These are phyloP conservation scores for Conus ventricosus DNA, from an alignment of 1,140 invertebrate species.

Conservation along the genomic window DNA sequence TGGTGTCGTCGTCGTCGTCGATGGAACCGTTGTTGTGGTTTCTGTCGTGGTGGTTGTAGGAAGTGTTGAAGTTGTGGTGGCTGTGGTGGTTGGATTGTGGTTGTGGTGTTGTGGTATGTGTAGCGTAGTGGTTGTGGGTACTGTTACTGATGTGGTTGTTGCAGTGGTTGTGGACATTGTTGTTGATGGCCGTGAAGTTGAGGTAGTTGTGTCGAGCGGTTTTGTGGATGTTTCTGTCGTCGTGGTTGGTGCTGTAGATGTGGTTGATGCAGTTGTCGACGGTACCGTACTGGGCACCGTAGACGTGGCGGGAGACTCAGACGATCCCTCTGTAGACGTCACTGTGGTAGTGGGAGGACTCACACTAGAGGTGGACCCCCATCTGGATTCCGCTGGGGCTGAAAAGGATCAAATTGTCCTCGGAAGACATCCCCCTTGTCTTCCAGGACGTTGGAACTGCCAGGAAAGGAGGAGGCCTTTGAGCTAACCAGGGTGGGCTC, in stretches of 20 bases:
- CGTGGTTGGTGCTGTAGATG: not conserved
- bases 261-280: not conserved
- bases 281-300: not conserved
- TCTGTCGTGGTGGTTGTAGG: not conserved
- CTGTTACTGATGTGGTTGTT: not conserved
- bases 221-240: not conserved
- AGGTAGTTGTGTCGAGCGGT: not conserved
- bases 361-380: not conserved
- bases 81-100: not conserved
- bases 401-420: not conserved
- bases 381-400: not conserved
- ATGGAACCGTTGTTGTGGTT: slow-evolving; percentile 10
- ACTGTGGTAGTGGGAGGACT: not conserved
- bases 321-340: not conserved
- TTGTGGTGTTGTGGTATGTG: not conserved
- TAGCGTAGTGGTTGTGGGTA: not conserved
- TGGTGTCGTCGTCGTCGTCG: not conserved
- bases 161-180: not conserved
- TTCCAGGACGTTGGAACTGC: not conserved
- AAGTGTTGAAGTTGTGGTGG: not conserved
- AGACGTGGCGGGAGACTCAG: not conserved
- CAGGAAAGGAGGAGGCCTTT: slow-evolving; percentile 10
- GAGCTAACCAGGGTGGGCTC: slow-evolving; percentile 17
- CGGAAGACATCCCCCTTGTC: not conserved
- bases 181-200: not conserved